These are phyloP conservation scores for Laticauda colubrina DNA, from an alignment of 2,113 vertebrate genomes.

Conservation along the genomic window DNA sequence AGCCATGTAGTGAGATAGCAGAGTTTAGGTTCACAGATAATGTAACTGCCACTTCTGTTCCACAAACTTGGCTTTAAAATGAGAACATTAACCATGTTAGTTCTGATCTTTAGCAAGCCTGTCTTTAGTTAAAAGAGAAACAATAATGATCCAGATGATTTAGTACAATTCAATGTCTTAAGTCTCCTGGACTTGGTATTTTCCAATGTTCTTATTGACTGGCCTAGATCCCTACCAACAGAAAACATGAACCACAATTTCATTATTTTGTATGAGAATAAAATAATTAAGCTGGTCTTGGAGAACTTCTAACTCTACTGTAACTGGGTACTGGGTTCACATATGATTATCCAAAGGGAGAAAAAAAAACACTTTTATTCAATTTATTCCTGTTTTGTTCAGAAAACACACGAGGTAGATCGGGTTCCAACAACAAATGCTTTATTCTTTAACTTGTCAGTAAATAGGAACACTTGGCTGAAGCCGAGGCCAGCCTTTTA, in stretches of 20 bases:
- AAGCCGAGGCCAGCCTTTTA: too few species aligned
- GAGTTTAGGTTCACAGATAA: neutral
- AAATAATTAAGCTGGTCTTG: neutral
- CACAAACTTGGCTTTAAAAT: neutral
- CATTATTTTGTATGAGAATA: neutral
- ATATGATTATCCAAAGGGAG: neutral
- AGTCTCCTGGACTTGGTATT: neutral
- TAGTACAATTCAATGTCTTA: neutral
- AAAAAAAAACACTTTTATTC: neutral
- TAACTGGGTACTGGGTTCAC: neutral
- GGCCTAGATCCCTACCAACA: neutral
- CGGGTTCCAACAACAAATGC: too few species aligned
- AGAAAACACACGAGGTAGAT: too few species aligned
- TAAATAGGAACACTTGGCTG: too few species aligned
- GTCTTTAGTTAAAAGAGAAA: neutral
- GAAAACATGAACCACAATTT: neutral
- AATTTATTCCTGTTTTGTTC: too few species aligned
- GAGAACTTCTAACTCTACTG: neutral
- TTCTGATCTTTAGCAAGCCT: neutral
- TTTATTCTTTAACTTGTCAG: too few species aligned
- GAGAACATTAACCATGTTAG: neutral
- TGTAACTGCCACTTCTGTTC: accelerated
- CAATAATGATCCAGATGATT: neutral
- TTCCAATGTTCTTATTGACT: neutral
- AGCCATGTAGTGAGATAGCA: conserved; percentile 9